Evolutionary conservation across 2,113 vertebrate species (phyloP), one percentile per base, ranked within the genome.

Genomic region (Sorex araneus): DNA sequence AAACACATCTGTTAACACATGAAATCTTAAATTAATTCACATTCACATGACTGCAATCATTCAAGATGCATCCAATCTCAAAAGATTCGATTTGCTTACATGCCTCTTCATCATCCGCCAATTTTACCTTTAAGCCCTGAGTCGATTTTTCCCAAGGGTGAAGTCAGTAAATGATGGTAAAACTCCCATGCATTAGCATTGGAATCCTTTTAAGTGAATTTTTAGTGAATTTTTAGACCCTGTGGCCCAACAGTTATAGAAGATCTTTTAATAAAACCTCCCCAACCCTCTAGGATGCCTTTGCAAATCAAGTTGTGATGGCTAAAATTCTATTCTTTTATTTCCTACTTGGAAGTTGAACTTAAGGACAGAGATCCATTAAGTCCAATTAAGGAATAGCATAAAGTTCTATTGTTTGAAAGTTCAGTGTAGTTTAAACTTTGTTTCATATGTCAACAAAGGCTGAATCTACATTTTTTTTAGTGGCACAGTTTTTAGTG

Each of bases 281-380:
- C n/a, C 23, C 54, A 82, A n/a, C 3, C 54, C 1, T 28, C 27
- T 66, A 66, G 3, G 75, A 57, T 2, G 8, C 13, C 89, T 47
- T 83, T 57, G 32, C 40, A 93, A 90, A 79, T 54, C 34, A 70
- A 94, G 21, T 34, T 74, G 73, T 40, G 27, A 82, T 84, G 6
- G 3, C 45, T 28, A 85, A 92, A 94, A 60, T 0, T 73, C 71
- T 43, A 11, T 66, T 32, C 47, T 75, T 90, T 91, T 87, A 43
- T 76, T 92, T 78, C 57, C 63, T 67, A 50, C 30, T 81, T 87
- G 25, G 76, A 90, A 87, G 84, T 10, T 77, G 3, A 27, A 21
- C 18, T 91, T 40, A 90, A 91, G 95, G 64, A 45, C 3, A 36
- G 67, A 67, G 13, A 19, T 45, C 92, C 81, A 60, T 47, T 76